phyloP scores from a whole-genome alignment of 1,140 invertebrate species.

The Lithobius niger region DNA sequence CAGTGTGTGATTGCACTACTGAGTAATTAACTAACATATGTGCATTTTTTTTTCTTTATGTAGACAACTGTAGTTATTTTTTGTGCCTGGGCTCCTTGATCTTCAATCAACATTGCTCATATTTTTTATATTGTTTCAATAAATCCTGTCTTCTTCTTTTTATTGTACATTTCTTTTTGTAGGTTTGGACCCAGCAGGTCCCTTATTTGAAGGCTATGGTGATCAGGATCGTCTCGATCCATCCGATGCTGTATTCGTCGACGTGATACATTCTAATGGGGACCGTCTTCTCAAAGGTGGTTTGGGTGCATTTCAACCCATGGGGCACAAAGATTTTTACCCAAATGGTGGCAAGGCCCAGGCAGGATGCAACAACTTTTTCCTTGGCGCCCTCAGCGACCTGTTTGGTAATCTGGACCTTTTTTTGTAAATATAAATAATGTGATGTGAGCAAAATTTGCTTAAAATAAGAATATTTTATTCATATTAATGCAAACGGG shows the following conservation, averaged over 20 bases:
- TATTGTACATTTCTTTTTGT: constrained; percentile 23
- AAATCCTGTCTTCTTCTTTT: neutral
- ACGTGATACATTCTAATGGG: constrained; percentile 88
- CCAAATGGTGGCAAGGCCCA: constrained; percentile 82
- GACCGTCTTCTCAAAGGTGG: constrained; percentile 61
- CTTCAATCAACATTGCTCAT: no score
- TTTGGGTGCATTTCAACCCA: constrained; percentile 6
- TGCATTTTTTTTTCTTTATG: no score
- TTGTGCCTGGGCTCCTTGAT: no score
- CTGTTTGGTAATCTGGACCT: constrained; percentile 59
- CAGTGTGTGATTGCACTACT: no score
- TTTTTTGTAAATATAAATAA: no score
- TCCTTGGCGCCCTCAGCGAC: constrained; percentile 78
- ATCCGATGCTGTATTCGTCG: constrained; percentile 77
- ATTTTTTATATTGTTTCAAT: no score
- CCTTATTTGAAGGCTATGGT: constrained; percentile 75
- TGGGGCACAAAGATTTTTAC: constrained; percentile 28
- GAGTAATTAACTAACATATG: no score
- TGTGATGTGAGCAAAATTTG: no score
- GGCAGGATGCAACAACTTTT: constrained; percentile 74
- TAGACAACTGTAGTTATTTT: no score
- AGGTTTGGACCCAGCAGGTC: constrained; percentile 81
- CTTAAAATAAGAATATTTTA: no score
- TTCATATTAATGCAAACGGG: no score
- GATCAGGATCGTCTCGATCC: constrained; percentile 62